phyloP scores from a whole-genome alignment of 1,140 invertebrate species.

The Drosophila navojoa region DNA sequence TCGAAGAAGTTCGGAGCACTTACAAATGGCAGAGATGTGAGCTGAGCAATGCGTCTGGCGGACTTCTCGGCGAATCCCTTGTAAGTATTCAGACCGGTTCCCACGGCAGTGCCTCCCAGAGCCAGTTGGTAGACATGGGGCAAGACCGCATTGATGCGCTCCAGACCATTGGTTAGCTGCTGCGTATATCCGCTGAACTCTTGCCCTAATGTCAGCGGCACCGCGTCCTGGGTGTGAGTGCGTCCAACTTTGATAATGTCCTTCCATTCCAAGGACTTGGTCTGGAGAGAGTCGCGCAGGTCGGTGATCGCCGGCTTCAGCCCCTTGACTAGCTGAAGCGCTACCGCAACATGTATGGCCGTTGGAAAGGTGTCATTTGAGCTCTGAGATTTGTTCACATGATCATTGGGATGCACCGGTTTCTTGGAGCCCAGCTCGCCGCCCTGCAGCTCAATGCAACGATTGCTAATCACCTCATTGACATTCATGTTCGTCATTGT shows the following conservation, averaged over 20 bases:
- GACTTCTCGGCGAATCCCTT: constrained; percentile 95
- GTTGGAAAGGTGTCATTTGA: constrained; percentile 99
- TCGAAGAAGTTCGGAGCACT: constrained; percentile 99
- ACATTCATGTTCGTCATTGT: constrained; percentile 99
- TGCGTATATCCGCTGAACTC: constrained; percentile 98
- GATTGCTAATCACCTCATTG: constrained; percentile 97
- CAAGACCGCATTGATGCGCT: constrained; percentile 92
- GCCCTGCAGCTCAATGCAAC: constrained; percentile 97
- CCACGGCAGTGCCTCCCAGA: constrained; percentile 98
- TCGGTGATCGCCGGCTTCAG: constrained; percentile 92
- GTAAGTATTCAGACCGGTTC: constrained; percentile 96
- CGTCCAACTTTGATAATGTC: constrained; percentile 97
- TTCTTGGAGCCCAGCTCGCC: constrained; percentile 95
- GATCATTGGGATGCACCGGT: constrained; percentile 99
- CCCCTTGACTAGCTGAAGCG: constrained; percentile 92
- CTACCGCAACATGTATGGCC: constrained; percentile 99
- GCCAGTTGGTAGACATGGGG: constrained; percentile 95
- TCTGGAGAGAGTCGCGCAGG: constrained; percentile 89
- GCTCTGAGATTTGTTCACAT: constrained; percentile 99
- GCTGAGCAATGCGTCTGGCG: constrained; percentile 90
- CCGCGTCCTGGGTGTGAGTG: constrained; percentile 95
- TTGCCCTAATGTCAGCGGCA: constrained; percentile 97
- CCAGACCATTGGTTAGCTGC: constrained; percentile 94
- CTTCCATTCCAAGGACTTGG: constrained; percentile 93
- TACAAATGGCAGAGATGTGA: constrained; percentile 93